Evolutionary conservation across 2,113 vertebrate genomes (phyloP).

Genomic region (Scopus umbretta): DNA sequence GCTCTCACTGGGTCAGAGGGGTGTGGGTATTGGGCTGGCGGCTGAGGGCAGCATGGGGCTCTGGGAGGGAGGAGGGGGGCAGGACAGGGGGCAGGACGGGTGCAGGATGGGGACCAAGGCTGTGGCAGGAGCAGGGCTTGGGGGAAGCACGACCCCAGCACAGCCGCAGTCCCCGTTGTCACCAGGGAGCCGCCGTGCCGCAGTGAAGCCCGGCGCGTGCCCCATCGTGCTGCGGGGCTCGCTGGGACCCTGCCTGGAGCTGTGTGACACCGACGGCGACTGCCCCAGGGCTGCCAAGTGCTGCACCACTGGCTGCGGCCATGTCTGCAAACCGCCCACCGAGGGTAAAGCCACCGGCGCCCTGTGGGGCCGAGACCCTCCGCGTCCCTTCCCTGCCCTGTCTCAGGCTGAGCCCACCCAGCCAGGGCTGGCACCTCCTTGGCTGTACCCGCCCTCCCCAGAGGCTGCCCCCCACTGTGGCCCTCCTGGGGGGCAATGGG

Average conservation of each 20-base stretch:
- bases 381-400: background rate
- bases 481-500: rapidly evolving
- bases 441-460: background rate
- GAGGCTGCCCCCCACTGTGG: rapidly evolving
- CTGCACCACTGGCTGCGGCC: constrained; percentile 29
- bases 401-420: background rate
- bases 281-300: background rate
- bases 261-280: background rate
- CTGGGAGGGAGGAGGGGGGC: background rate
- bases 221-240: constrained; percentile 29
- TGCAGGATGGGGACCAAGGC: rapidly evolving
- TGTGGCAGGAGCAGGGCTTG: rapidly evolving
- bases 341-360: background rate
- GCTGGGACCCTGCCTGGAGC: constrained; percentile 35
- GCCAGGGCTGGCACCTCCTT: background rate
- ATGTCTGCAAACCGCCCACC: background rate
- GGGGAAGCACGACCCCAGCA: background rate
- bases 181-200: background rate
- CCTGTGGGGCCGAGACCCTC: background rate
- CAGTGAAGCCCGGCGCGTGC: rapidly evolving
- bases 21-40: background rate
- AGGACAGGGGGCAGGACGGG: background rate
- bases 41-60: background rate
- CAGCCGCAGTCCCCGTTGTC: rapidly evolving
- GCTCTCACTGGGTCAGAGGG: background rate